Evolutionary conservation across 2,113 vertebrate species (phyloP).

Genomic region (Calyptommatus sinebrachiatus): DNA sequence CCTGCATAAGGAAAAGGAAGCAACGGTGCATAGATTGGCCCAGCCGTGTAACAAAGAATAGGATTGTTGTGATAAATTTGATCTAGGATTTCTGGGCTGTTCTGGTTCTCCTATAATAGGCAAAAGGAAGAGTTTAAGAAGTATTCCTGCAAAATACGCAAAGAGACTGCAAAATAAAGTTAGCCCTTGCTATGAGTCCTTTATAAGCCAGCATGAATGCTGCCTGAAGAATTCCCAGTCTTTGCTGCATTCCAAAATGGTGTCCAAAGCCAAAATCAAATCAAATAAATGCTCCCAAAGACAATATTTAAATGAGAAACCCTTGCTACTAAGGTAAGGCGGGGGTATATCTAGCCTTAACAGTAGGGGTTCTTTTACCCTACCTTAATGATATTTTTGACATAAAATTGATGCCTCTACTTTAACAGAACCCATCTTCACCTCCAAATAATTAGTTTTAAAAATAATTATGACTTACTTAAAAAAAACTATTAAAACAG

Average conservation of each 20-base stretch:
- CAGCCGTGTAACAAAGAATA: slow-evolving; percentile 90
- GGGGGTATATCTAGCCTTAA: too few relatives aligned
- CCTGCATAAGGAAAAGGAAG: slow-evolving; percentile 90
- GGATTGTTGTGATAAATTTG: slow-evolving; percentile 92
- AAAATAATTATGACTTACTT: too few relatives aligned
- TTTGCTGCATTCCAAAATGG: background rate
- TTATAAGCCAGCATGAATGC: background rate
- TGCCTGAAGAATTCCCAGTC: background rate
- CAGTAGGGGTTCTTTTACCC: too few relatives aligned
- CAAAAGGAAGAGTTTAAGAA: background rate
- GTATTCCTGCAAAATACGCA: fast-evolving
- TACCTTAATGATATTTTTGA: too few relatives aligned
- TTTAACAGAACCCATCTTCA: too few relatives aligned
- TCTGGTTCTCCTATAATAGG: slow-evolving; percentile 81
- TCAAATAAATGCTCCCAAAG: background rate
- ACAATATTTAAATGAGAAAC: too few relatives aligned
- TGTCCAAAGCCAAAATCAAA: background rate
- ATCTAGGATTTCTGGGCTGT: slow-evolving; percentile 87
- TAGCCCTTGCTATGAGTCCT: background rate
- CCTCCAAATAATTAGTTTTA: too few relatives aligned
- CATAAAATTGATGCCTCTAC: too few relatives aligned
- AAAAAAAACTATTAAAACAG: too few relatives aligned
- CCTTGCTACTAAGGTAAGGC: background rate
- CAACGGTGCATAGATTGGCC: slow-evolving; percentile 89
- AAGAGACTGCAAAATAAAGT: background rate